Conservation (phyloP, 2,113 vertebrate species). For the Ammodytes dubius region DNA sequence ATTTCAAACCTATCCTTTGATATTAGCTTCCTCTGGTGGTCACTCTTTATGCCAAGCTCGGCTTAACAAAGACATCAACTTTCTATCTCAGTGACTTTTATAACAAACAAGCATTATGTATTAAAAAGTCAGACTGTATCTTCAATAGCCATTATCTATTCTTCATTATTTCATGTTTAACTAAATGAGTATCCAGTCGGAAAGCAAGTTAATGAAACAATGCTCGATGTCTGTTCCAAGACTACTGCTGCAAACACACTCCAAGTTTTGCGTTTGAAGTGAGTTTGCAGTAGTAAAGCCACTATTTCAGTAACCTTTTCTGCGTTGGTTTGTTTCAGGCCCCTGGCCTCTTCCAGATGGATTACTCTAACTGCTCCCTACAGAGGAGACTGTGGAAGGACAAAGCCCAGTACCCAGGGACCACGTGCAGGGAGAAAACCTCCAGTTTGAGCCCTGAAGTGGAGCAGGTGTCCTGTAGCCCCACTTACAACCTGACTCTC, state of each 20-base stretch:
- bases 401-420: constrained; percentile 76
- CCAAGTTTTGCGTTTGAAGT: background rate
- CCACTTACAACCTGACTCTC: constrained; percentile 86
- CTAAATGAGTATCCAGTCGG: too few species aligned
- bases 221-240: too few species aligned
- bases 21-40: too few species aligned
- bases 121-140: too few species aligned
- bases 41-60: too few species aligned
- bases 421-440: constrained; percentile 83
- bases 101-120: too few species aligned
- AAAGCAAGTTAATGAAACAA: too few species aligned
- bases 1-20: too few species aligned
- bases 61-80: too few species aligned
- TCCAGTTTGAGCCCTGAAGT: constrained; percentile 81
- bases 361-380: constrained; percentile 84
- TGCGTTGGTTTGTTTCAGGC: constrained; percentile 69
- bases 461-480: constrained; percentile 83
- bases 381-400: constrained; percentile 87
- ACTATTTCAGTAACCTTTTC: background rate
- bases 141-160: too few species aligned
- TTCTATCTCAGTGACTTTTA: too few species aligned
- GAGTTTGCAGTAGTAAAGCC: background rate
- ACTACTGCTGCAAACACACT: background rate
- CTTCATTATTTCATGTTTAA: too few species aligned
- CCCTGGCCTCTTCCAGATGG: constrained; percentile 83